These are phyloP conservation scores for Mythimna vitellina DNA, from an alignment of 2,888 invertebrate species.

Conservation along the genomic window DNA sequence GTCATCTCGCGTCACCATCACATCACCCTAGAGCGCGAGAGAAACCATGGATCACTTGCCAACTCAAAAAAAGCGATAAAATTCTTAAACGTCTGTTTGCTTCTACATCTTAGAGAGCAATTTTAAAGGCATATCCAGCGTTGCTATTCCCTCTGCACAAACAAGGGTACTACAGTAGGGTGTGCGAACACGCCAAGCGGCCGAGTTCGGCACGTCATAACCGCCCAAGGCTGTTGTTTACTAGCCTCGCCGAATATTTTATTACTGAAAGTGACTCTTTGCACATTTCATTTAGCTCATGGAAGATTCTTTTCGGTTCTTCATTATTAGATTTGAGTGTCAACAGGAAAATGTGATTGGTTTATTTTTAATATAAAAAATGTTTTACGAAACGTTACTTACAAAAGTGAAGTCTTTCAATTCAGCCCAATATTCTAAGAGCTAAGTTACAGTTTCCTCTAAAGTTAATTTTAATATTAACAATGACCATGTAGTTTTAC, in stretches of 20 bases:
- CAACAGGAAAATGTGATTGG: neutral
- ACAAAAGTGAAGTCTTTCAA: too few species aligned
- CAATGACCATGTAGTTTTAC: too few species aligned
- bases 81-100: neutral
- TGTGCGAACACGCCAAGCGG: slow-evolving; percentile 79
- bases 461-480: too few species aligned
- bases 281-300: slow-evolving; percentile 34
- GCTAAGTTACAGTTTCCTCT: too few species aligned
- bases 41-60: too few species aligned
- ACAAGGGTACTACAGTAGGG: slow-evolving; percentile 29
- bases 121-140: slow-evolving; percentile 33
- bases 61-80: neutral
- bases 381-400: too few species aligned
- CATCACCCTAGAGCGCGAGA: too few species aligned
- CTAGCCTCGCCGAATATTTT: slow-evolving; percentile 72
- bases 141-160: slow-evolving; percentile 17
- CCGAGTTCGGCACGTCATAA: slow-evolving; percentile 71
- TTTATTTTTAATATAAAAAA: neutral
- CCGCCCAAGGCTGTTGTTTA: slow-evolving; percentile 79
- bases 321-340: slow-evolving; percentile 27
- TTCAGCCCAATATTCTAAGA: too few species aligned
- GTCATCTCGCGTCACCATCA: too few species aligned
- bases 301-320: slow-evolving; percentile 23
- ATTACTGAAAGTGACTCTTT: slow-evolving; percentile 44
- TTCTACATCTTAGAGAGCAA: slow-evolving; percentile 4